Percentiles rank a stretch among this genome's conserved stretches.
These are phyloP conservation scores for Champsocephalus gunnari DNA, from an alignment of 2,797 vertebrate species.

Conservation along the genomic window DNA sequence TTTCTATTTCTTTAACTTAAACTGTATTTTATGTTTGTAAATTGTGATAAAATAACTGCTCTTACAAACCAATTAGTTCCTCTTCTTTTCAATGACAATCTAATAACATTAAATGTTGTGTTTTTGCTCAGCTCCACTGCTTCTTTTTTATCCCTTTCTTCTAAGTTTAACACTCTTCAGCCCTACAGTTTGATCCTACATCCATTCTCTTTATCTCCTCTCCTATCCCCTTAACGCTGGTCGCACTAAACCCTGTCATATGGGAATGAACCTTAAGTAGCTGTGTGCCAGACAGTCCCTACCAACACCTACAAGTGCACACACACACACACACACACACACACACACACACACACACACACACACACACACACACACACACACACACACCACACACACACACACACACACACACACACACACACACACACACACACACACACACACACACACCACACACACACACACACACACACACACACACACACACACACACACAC, in stretches of 20 bases:
- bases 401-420: too few species aligned
- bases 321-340: not conserved
- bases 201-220: conserved; percentile 4
- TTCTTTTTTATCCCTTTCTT: not conserved
- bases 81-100: not conserved
- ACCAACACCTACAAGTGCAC: conserved; percentile 22
- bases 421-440: too few species aligned
- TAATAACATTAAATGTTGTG: not conserved
- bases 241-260: conserved; percentile 25
- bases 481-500: conserved; percentile 2
- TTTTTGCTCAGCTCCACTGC: not conserved
- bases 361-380: too few species aligned
- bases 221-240: not conserved
- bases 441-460: too few species aligned
- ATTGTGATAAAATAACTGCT: conserved; percentile 12
- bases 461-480: conserved; percentile 2
- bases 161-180: not conserved
- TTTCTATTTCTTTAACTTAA: conserved; percentile 6
- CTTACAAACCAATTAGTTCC: conserved; percentile 26
- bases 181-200: not conserved
- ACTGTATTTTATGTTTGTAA: conserved; percentile 11
- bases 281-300: conserved; percentile 4
- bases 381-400: too few species aligned
- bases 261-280: conserved; percentile 40
- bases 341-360: too few species aligned